Base-by-base conservation (phyloP, 1,140 invertebrate species). In the Drosophila pruinosa region DNA sequence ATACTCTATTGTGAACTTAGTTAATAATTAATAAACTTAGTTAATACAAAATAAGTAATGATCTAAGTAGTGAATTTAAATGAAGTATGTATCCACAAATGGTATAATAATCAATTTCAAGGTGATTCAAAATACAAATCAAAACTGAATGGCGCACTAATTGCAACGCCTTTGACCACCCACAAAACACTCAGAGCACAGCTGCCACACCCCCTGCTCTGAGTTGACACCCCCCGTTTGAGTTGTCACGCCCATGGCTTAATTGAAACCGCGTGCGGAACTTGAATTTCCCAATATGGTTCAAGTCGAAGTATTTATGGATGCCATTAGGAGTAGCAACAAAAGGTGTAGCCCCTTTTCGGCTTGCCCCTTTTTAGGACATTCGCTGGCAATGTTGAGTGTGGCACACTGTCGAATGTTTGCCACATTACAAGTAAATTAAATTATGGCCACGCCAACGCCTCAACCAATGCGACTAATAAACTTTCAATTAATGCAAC, bases 401-500 rank as follows among this genome's bases (percentile, higher is more conserved):
- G 21, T 21, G 47, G 36, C 52, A 62, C 45, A 56, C 34, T 72
- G 68, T 75, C 43, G 70, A 79, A 48, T 59, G 43, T 21, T 22
- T 45, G 43, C 43, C 43, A 43, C 70, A 78, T 80, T 72, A 78
- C 58, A 64, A 85, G 75, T 79, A 71, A 78, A 85, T 85, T 83
- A 76, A 78, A 73, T 78, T 72, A 78, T 75, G 61, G 62, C 41
- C 56, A 39, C 52, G 53, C 48, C 69, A 53, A 59, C 62, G 72
- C 58, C 71, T 48, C 65, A 52, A 38, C 34, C 31, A 76, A 57
- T 57, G 64, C 62, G 62, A 34, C 74, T 72, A 88, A 88, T 88
- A 88, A 88, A 88, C 75, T 75, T 82, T 88, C 82, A 88, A 88
- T 88, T 88, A 88, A 78, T 65, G 61, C 65, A 57, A 28, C 24